phyloP scores from a whole-genome alignment of 2,113 vertebrate species.

The Speoplatyrhinus poulsoni region DNA sequence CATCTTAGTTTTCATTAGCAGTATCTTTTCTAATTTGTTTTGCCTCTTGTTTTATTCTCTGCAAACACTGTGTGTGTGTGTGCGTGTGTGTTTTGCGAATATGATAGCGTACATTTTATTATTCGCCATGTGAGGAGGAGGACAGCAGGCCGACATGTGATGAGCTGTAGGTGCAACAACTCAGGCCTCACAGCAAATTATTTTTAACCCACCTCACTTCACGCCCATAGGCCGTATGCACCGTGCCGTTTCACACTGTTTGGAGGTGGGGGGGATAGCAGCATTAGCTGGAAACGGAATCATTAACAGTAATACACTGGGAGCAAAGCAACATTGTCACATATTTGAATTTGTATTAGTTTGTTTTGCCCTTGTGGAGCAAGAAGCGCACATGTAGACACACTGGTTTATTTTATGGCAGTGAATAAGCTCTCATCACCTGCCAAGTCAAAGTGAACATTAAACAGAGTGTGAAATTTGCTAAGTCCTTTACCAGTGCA shows the following conservation, averaged over 20 bases:
- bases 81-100: conserved; percentile 23
- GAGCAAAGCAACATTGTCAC: too few relatives aligned
- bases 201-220: conserved; percentile 40
- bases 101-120: conserved; percentile 43
- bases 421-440: conserved; percentile 43
- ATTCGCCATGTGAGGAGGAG: conserved; percentile 38
- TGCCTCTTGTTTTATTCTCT: conserved; percentile 9
- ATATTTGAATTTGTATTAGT: too few relatives aligned
- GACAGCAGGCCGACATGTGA: conserved; percentile 18
- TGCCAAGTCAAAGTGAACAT: conserved; percentile 43
- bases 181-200: conserved; percentile 16
- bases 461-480: conserved; percentile 58
- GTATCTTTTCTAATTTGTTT: neutral
- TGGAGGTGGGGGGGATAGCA: too few relatives aligned
- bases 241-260: neutral
- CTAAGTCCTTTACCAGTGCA: conserved; percentile 20
- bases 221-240: conserved; percentile 4
- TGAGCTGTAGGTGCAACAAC: conserved; percentile 33
- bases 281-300: too few relatives aligned
- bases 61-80: conserved; percentile 7
- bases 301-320: too few relatives aligned
- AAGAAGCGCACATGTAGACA: conserved; percentile 20
- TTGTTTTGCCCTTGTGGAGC: conserved; percentile 8
- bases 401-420: conserved; percentile 37
- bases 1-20: conserved; percentile 5